These are phyloP conservation scores for Enteromius anoplus DNA, from an alignment of 2,797 vertebrate species.

Conservation along the genomic window DNA sequence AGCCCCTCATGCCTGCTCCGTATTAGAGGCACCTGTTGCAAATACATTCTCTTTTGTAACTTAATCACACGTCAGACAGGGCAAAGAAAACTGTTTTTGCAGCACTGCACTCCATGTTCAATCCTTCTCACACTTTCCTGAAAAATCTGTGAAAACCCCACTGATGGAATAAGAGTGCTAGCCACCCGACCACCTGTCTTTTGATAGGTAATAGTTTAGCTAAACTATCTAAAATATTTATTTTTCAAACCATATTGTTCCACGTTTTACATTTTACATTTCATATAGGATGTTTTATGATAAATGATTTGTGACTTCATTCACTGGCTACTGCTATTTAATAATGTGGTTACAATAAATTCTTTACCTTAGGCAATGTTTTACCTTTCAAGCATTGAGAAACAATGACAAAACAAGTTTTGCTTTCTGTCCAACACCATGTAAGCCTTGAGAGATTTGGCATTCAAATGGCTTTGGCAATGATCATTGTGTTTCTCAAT, in stretches of 20 bases:
- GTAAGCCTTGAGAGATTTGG: slow-evolving; percentile 39
- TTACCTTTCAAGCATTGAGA: slow-evolving; percentile 34
- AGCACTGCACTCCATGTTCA: slow-evolving; percentile 72
- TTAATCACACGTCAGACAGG: slow-evolving; percentile 76
- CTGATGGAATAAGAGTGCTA: neutral
- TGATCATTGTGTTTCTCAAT: slow-evolving; percentile 16
- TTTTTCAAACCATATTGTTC: neutral
- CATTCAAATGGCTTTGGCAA: slow-evolving; percentile 38
- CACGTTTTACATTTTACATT: slow-evolving; percentile 1
- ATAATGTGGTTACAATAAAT: slow-evolving; percentile 18
- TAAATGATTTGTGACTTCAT: slow-evolving; percentile 34
- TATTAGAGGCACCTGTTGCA: slow-evolving; percentile 81
- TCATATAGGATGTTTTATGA: neutral
- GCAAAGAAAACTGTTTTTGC: slow-evolving; percentile 79
- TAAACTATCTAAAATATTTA: neutral
- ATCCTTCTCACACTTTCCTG: slow-evolving; percentile 71
- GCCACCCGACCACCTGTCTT: slow-evolving; percentile 4
- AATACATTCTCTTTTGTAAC: slow-evolving; percentile 78
- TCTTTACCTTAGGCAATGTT: neutral
- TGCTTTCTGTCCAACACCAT: slow-evolving; percentile 33
- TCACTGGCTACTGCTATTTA: slow-evolving; percentile 32
- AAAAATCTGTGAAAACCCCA: slow-evolving; percentile 60
- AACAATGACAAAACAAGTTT: slow-evolving; percentile 37
- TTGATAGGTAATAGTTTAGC: slow-evolving; percentile 21
- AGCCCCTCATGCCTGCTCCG: slow-evolving; percentile 72